Evolutionary conservation across 2,888 invertebrate genomes (phyloP), one percentile per base, ranked within the genome.

Genomic region (Drosophila basisetae): DNA sequence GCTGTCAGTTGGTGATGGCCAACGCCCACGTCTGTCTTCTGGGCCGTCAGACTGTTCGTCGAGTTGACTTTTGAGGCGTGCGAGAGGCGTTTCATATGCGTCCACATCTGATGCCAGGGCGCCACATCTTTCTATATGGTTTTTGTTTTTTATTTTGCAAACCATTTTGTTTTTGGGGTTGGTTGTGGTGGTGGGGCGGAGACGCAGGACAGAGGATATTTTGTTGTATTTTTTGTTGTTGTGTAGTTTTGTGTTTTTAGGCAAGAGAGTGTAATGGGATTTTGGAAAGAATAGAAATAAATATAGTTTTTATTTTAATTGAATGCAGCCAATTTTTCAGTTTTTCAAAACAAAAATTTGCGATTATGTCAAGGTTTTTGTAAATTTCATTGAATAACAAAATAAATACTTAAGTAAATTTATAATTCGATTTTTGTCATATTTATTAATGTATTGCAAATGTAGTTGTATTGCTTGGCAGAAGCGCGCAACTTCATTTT

Each of bases 31-130:
- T 91, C 92, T 63, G 91, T 92, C 80, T 92, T 92, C 76, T 91
- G 92, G 50, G 91, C 87, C 65, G 92, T 92, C 88, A 92, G 83
- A 63, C 92, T 93, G 83, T 76, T 92, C 65, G 92, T 91, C 59
- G 91, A 91, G 82, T 92, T 92, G 81, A 93, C 92, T 90, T 92
- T 92, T 73, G 92, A 92, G 89, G 92, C 91, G 81, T 92, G 91
- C 65, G 92, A 93, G 73, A 93, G 89, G 81, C 92, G 92, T 86
- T 93, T 92, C 93, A 92, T 92, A 76, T 92, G 93, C 69, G 92
- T 92, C 92, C 92, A 92, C 79, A 93, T 92, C 80, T 92, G 92
- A 91, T 93, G 93, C 92, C 92, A 92, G 43, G 92, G 92, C 82
- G 91, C 92, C 78, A 87, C 87, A 68, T 92, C 92, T 91, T 92